Evolutionary conservation across 1,140 invertebrate genomes (phyloP).

Genomic region (Drosophila biarmipes): DNA sequence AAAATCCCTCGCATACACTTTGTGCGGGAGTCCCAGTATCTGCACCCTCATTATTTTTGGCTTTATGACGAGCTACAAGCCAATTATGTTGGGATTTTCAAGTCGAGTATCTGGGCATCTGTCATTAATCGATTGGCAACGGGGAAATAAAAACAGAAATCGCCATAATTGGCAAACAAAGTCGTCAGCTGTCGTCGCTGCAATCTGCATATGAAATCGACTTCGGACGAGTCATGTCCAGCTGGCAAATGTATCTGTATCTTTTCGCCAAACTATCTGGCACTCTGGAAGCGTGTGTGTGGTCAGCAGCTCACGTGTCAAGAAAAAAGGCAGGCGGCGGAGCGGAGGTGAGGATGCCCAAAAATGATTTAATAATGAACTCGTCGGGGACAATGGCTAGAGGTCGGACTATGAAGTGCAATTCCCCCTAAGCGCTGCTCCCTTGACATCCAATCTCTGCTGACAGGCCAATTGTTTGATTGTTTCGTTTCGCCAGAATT

Average conservation of each 20-base stretch:
- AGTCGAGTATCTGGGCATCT: slow-evolving; percentile 17
- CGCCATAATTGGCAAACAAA: slow-evolving; percentile 59
- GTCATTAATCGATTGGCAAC: slow-evolving; percentile 60
- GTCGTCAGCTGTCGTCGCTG: slow-evolving; percentile 49
- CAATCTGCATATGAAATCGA: slow-evolving; percentile 66
- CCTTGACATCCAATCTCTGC: slow-evolving; percentile 69
- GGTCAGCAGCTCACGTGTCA: slow-evolving; percentile 73
- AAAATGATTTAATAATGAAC: slow-evolving; percentile 82
- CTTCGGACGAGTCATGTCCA: slow-evolving; percentile 67
- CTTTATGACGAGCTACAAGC: slow-evolving; percentile 70
- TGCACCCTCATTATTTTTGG: slow-evolving; percentile 77
- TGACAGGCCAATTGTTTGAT: slow-evolving; percentile 75
- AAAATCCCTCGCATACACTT: slow-evolving; percentile 37
- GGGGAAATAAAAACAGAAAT: slow-evolving; percentile 27
- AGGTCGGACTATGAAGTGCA: slow-evolving; percentile 52
- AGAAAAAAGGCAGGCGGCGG: slow-evolving; percentile 7
- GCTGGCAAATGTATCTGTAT: slow-evolving; percentile 36
- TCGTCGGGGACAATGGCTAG: slow-evolving; percentile 59
- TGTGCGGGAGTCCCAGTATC: slow-evolving; percentile 42
- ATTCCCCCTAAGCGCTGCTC: slow-evolving; percentile 58
- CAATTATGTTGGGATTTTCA: slow-evolving; percentile 74
- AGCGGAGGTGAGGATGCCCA: slow-evolving; percentile 7
- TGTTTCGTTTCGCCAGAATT: slow-evolving; percentile 62
- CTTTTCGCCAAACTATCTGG: slow-evolving; percentile 5
- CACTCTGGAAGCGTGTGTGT: slow-evolving; percentile 27